Percentiles rank a stretch among this genome's conserved stretches.
Evolutionary conservation across 2,797 vertebrate species (phyloP).

Genomic region (Echeneis naucrates): DNA sequence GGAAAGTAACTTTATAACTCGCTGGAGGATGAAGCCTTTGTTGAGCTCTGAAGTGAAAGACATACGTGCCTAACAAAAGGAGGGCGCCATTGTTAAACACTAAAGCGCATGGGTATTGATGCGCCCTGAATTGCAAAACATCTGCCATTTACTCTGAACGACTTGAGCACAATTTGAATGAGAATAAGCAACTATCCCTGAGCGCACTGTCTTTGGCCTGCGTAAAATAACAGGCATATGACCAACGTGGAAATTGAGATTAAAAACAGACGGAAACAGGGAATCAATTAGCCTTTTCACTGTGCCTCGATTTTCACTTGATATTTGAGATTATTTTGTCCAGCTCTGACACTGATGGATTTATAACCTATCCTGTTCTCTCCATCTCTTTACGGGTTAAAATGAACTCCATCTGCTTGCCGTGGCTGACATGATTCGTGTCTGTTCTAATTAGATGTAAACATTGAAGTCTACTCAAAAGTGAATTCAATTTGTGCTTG

Average conservation of each 20-base stretch:
- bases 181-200: constrained; percentile 75
- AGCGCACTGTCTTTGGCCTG: constrained; percentile 56
- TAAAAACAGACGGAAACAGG: constrained; percentile 6
- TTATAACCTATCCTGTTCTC: constrained; percentile 26
- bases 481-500: constrained; percentile 6
- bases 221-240: constrained; percentile 68
- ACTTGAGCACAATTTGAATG: constrained; percentile 82
- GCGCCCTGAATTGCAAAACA: constrained; percentile 89
- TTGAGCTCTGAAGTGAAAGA: constrained; percentile 80
- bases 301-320: neutral
- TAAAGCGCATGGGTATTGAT: constrained; percentile 84
- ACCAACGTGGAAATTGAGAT: constrained; percentile 40
- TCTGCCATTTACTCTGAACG: constrained; percentile 86
- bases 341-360: constrained; percentile 16
- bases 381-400: constrained; percentile 33
- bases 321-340: neutral
- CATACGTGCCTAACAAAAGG: constrained; percentile 84
- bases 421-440: neutral
- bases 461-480: constrained; percentile 16
- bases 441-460: constrained; percentile 15
- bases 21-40: constrained; percentile 88
- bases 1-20: constrained; percentile 91
- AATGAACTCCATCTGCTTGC: constrained; percentile 41
- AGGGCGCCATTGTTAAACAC: constrained; percentile 81
- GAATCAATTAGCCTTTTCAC: neutral